Evolutionary conservation across 2,113 vertebrate species (phyloP).

Genomic region (Alouatta palliata): DNA sequence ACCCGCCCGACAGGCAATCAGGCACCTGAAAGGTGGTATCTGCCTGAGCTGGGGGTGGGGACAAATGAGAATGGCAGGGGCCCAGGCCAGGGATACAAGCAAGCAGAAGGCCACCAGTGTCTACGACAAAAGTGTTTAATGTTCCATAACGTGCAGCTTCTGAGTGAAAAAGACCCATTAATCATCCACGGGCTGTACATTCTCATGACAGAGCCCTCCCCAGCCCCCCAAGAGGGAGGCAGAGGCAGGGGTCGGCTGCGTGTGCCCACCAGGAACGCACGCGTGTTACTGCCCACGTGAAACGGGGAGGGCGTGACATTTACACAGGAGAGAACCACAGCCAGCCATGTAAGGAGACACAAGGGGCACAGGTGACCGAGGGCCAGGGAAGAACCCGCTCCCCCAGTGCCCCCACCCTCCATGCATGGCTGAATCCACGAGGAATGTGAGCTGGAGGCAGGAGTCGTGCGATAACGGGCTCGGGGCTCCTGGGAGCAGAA

Average conservation of each 20-base stretch:
- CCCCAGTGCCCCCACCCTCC: fast-evolving
- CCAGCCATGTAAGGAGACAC: not conserved
- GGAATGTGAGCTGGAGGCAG: not conserved
- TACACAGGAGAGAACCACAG: conserved; percentile 44
- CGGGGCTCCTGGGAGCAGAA: not conserved
- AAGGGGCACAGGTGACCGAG: not conserved
- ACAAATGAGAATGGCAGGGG: not conserved
- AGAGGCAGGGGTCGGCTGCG: not conserved
- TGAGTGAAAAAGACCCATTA: not conserved
- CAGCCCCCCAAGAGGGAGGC: not conserved
- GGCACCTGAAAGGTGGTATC: not conserved
- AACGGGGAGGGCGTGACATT: not conserved
- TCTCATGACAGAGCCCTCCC: not conserved
- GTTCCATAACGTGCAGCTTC: conserved; percentile 22
- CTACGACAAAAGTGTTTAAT: conserved; percentile 70
- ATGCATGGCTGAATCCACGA: not conserved
- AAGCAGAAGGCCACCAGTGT: not conserved
- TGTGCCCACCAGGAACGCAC: not conserved
- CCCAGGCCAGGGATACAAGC: not conserved
- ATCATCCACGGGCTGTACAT: not conserved
- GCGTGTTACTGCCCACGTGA: not conserved
- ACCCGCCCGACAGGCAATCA: not conserved
- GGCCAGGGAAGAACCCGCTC: not conserved
- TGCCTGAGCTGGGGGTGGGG: not conserved
- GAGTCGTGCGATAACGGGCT: fast-evolving